A percentile compares a stretch with the other conserved stretches of the same genome.
Evolutionary conservation across 1,140 invertebrate species (phyloP).

Genomic region (Catajapyx aquilonaris): DNA sequence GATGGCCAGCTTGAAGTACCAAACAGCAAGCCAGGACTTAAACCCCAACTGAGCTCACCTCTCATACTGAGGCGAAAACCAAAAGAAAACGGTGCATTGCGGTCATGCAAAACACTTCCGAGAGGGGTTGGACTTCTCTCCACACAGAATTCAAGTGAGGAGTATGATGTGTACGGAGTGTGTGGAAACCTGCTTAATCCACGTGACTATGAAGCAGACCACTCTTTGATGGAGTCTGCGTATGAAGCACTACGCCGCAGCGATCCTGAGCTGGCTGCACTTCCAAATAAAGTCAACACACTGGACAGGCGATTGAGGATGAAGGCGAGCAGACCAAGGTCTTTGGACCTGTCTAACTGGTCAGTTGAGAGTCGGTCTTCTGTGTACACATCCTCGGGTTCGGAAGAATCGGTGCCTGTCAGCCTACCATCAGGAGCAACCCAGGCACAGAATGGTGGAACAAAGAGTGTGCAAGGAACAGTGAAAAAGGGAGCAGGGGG

Average conservation of each 20-base stretch:
- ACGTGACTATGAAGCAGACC: slow-evolving; percentile 63
- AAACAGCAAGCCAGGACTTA: slow-evolving; percentile 28
- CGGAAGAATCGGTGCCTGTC: slow-evolving; percentile 52
- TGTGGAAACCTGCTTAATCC: slow-evolving; percentile 78
- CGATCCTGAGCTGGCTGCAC: slow-evolving; percentile 58
- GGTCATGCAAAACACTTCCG: slow-evolving; percentile 55
- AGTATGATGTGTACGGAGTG: slow-evolving; percentile 66
- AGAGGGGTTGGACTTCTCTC: slow-evolving; percentile 34
- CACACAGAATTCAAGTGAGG: slow-evolving; percentile 12
- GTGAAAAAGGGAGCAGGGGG: slow-evolving; percentile 6
- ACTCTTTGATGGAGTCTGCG: slow-evolving; percentile 30
- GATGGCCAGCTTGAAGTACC: slow-evolving; percentile 27
- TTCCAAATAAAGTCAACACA: slow-evolving; percentile 51
- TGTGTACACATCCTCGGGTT: slow-evolving; percentile 54
- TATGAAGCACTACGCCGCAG: slow-evolving; percentile 52
- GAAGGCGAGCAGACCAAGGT: slow-evolving; percentile 55
- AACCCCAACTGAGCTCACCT: slow-evolving; percentile 38
- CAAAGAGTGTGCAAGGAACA: slow-evolving; percentile 5
- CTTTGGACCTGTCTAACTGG: slow-evolving; percentile 66
- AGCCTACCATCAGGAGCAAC: slow-evolving; percentile 24
- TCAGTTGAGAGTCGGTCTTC: slow-evolving; percentile 68
- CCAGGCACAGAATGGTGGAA: slow-evolving; percentile 8
- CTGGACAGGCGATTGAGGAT: slow-evolving; percentile 52
- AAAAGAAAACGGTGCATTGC: slow-evolving; percentile 38
- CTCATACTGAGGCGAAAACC: slow-evolving; percentile 38